Conservation (phyloP, 2,888 invertebrate genomes). For the Aproaerema taeniolella region DNA sequence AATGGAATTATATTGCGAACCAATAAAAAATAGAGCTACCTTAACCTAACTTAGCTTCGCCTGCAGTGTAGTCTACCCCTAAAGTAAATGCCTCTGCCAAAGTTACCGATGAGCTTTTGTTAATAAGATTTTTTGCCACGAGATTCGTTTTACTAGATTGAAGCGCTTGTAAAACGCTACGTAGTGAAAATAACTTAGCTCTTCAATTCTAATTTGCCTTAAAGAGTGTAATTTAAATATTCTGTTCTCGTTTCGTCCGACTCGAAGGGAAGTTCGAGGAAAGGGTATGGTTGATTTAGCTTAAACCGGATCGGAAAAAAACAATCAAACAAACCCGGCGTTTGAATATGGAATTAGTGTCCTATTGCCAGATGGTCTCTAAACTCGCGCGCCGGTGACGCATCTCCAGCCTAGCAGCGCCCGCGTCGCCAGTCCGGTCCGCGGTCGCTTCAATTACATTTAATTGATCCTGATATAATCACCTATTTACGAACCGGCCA, state of each 20-base stretch:
- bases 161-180: too few relatives aligned
- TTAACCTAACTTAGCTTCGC: too few relatives aligned
- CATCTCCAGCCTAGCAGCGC: slow-evolving; percentile 29
- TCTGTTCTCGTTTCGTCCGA: background rate
- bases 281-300: background rate
- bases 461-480: slow-evolving; percentile 71
- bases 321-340: slow-evolving; percentile 8
- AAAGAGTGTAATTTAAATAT: too few relatives aligned
- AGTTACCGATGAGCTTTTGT: background rate
- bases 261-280: background rate
- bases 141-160: too few relatives aligned
- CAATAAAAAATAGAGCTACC: too few relatives aligned
- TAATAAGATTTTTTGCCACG: background rate
- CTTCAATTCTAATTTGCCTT: too few relatives aligned
- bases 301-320: background rate
- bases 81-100: background rate
- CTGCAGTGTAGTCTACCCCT: too few relatives aligned
- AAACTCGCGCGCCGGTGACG: slow-evolving; percentile 31
- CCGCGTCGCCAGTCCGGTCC: slow-evolving; percentile 21
- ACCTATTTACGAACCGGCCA: slow-evolving; percentile 54
- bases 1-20: too few relatives aligned
- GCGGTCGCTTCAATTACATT: slow-evolving; percentile 66
- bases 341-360: slow-evolving; percentile 18
- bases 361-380: slow-evolving; percentile 28
- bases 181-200: too few relatives aligned